These are phyloP conservation scores for Poeciliopsis paucimaculata DNA, from an alignment of 2,797 vertebrate species.

Conservation along the genomic window DNA sequence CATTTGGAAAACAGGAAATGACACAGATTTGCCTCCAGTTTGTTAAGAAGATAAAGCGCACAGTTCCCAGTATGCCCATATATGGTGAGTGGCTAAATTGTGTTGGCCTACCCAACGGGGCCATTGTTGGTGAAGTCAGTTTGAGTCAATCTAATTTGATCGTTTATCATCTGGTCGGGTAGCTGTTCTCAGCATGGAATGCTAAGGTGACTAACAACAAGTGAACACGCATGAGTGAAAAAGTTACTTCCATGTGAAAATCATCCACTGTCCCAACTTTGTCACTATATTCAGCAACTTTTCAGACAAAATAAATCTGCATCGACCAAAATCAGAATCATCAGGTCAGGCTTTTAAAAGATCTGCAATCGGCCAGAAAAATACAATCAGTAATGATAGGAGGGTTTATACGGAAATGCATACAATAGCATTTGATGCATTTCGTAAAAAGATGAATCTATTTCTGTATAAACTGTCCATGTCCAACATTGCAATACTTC, in stretches of 20 bases:
- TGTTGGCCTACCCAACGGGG: not conserved
- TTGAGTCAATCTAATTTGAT: slow-evolving; percentile 4
- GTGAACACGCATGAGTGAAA: not conserved
- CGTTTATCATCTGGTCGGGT: not conserved
- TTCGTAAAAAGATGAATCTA: not conserved
- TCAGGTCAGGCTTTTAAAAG: not conserved
- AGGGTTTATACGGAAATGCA: too few species aligned
- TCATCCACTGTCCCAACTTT: not conserved
- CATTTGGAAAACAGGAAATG: not conserved
- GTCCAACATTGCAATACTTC: not conserved
- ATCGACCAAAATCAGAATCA: not conserved
- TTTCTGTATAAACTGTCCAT: not conserved
- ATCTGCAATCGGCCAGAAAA: not conserved
- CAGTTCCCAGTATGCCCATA: not conserved
- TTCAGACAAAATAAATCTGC: not conserved
- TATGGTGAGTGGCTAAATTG: not conserved
- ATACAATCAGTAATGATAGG: not conserved
- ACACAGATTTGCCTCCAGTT: not conserved
- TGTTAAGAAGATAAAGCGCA: not conserved
- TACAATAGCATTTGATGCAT: not conserved
- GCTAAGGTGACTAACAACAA: not conserved
- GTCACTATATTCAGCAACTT: not conserved
- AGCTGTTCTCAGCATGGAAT: not conserved
- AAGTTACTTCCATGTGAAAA: not conserved
- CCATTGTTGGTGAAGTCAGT: not conserved